Percentiles rank a stretch among this genome's conserved stretches.
phyloP scores from a whole-genome alignment of 2,888 invertebrate species.

The Cephus spinipes region DNA sequence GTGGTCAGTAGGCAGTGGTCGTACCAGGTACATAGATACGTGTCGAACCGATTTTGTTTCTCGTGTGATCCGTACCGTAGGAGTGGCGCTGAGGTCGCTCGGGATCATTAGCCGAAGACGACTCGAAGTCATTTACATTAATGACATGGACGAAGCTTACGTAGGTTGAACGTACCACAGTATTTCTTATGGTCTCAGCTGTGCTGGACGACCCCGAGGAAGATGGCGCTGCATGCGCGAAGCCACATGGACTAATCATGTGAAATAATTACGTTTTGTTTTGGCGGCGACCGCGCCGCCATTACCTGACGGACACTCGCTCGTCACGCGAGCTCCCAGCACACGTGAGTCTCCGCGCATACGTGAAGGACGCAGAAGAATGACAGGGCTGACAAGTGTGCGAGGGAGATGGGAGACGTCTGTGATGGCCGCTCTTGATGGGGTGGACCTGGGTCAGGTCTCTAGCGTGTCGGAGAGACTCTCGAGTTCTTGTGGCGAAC shows the following conservation, averaged over 20 bases:
- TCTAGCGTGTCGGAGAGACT: conserved; percentile 31
- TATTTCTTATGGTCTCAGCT: no score
- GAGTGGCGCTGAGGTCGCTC: conserved; percentile 10
- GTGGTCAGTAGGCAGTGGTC: no score
- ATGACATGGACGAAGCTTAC: conserved; percentile 31
- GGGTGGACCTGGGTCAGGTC: conserved; percentile 15
- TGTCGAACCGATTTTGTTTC: no score
- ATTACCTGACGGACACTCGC: conserved; percentile 53
- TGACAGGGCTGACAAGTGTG: conserved; percentile 6
- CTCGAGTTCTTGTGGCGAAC: conserved; percentile 54
- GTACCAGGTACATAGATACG: no score
- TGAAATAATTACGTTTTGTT: conserved; percentile 64
- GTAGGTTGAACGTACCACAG: no score
- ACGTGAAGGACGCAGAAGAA: conserved; percentile 9
- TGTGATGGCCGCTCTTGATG: conserved; percentile 11
- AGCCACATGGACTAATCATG: conserved; percentile 51
- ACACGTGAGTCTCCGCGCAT: conserved; percentile 10
- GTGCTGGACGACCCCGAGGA: not conserved
- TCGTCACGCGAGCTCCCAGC: conserved; percentile 54
- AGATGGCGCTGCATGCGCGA: conserved; percentile 14
- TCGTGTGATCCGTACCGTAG: not conserved
- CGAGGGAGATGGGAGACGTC: conserved; percentile 13
- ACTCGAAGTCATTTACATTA: conserved; percentile 46
- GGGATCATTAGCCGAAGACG: conserved; percentile 40
- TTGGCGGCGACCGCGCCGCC: conserved; percentile 44